phyloP scores from a whole-genome alignment of 2,797 vertebrate genomes.

The Erethizon dorsatum region DNA sequence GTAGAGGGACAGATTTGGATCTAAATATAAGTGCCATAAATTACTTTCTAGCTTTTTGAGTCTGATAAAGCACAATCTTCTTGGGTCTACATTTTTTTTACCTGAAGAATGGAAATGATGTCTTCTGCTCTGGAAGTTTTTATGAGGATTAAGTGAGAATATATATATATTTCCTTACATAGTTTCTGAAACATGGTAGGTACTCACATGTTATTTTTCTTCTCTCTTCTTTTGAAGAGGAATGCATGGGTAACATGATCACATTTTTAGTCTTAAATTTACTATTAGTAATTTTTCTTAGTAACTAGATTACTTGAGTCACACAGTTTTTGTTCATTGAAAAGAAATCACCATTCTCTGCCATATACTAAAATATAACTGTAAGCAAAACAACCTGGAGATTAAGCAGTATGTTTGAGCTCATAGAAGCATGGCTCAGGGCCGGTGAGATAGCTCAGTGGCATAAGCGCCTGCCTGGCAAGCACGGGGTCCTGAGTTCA shows the following conservation, averaged over 20 bases:
- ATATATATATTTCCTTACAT: not conserved
- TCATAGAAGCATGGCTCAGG: not conserved
- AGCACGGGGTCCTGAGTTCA: too few relatives aligned
- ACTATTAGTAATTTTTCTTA: conserved; percentile 59
- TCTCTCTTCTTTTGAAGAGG: conserved; percentile 46
- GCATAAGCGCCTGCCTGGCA: too few relatives aligned
- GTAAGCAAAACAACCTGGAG: not conserved
- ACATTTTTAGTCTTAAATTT: conserved; percentile 41
- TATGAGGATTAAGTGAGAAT: conserved; percentile 46
- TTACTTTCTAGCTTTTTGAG: conserved; percentile 17
- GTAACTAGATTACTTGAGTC: conserved; percentile 30
- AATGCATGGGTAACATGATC: not conserved
- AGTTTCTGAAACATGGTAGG: not conserved
- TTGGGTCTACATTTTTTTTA: conserved; percentile 48
- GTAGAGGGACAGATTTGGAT: not conserved
- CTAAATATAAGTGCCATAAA: not conserved
- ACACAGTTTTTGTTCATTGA: conserved; percentile 40
- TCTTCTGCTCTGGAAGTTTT: conserved; percentile 45
- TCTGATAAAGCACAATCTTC: conserved; percentile 20
- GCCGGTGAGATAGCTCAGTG: too few relatives aligned
- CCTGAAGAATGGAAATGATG: not conserved
- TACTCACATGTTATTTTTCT: not conserved
- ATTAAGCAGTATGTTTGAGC: not conserved
- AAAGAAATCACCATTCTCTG: conserved; percentile 39
- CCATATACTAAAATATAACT: not conserved